Evolutionary conservation across 2,113 vertebrate species (phyloP).

Genomic region (Pedetes capensis): DNA sequence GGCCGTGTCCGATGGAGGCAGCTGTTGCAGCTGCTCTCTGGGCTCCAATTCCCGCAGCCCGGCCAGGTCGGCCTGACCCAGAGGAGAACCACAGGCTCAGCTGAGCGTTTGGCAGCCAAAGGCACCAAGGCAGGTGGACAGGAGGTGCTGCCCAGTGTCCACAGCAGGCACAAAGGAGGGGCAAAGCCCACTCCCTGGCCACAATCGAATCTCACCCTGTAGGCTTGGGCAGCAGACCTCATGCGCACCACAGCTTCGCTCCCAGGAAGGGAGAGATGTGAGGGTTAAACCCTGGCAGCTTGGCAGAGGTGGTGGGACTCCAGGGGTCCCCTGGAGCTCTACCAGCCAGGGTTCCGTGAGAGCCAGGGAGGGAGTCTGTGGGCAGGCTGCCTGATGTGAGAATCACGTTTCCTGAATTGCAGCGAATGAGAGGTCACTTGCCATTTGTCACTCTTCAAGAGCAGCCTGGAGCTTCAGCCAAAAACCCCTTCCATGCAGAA

Average conservation of each 20-base stretch:
- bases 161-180: too few species aligned
- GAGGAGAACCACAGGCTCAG: background rate
- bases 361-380: background rate
- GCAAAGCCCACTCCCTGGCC: fast-evolving
- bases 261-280: background rate
- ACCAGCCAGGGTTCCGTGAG: background rate
- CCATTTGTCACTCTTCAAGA: background rate
- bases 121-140: background rate
- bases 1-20: background rate
- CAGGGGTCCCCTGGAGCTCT: too few species aligned
- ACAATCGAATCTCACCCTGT: background rate
- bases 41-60: background rate
- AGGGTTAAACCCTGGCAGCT: too few species aligned
- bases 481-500: background rate
- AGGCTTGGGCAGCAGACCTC: background rate
- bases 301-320: background rate
- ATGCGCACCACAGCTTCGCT: background rate
- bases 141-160: background rate
- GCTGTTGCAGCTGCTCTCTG: background rate
- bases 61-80: background rate
- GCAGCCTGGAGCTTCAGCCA: background rate
- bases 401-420: background rate
- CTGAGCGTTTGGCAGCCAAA: background rate
- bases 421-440: background rate
- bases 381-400: background rate